Percentiles rank a stretch among this genome's conserved stretches.
Evolutionary conservation across 2,113 vertebrate species (phyloP).

Genomic region (Cyprinodon tularosa): DNA sequence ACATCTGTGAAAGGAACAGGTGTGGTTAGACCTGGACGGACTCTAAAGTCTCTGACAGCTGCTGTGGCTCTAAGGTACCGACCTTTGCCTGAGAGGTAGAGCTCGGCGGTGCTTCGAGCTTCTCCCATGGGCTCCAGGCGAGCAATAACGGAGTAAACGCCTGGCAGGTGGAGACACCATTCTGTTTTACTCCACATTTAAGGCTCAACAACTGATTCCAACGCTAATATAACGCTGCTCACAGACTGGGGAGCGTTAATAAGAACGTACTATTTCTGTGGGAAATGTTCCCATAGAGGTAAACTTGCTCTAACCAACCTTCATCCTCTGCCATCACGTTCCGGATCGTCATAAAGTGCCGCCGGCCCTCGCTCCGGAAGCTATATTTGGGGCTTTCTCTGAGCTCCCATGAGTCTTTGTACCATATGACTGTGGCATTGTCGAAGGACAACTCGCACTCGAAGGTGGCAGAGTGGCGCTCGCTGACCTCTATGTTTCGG

Average conservation of each 20-base stretch:
- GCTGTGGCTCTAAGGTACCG: constrained; percentile 8
- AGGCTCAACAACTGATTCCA: not conserved
- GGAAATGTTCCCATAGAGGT: not conserved
- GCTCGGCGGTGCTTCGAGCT: constrained; percentile 90
- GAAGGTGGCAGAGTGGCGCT: constrained; percentile 89
- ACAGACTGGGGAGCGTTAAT: not conserved
- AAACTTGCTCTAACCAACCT: constrained; percentile 81
- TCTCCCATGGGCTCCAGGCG: constrained; percentile 88
- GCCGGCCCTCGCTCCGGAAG: constrained; percentile 90
- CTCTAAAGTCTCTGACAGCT: not conserved
- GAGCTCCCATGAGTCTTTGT: constrained; percentile 89
- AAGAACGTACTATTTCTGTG: not conserved
- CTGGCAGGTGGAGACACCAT: constrained; percentile 67
- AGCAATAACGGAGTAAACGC: constrained; percentile 91
- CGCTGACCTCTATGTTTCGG: constrained; percentile 89
- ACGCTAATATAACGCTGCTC: not conserved
- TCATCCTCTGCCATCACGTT: constrained; percentile 92
- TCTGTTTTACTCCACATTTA: not conserved
- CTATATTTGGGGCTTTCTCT: constrained; percentile 91
- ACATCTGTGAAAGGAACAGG: constrained; percentile 85
- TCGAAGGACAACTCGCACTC: constrained; percentile 95
- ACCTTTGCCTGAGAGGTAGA: constrained; percentile 93
- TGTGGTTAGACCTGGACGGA: constrained; percentile 27
- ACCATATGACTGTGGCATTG: constrained; percentile 90
- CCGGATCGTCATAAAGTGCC: constrained; percentile 94